Percentiles rank a stretch among this genome's conserved stretches.
These are phyloP conservation scores for Phoxinus phoxinus DNA, from an alignment of 2,113 vertebrate species.

Conservation along the genomic window DNA sequence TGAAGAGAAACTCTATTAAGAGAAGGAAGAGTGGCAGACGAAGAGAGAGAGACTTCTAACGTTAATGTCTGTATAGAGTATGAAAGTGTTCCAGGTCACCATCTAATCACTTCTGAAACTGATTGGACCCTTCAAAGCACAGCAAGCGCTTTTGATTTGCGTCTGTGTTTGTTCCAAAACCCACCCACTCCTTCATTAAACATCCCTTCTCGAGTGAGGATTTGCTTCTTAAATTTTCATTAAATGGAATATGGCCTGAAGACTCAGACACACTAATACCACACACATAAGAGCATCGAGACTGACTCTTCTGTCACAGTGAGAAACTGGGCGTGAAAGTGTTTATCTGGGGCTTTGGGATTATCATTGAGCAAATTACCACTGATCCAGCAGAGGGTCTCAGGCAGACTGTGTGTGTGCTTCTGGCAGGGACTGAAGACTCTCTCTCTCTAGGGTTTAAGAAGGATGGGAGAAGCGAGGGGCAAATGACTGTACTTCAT, in stretches of 20 bases:
- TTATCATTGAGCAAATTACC: conserved; percentile 39
- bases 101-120: conserved; percentile 28
- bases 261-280: not conserved
- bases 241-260: conserved; percentile 4
- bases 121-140: conserved; percentile 29
- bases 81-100: not conserved
- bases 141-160: conserved; percentile 20
- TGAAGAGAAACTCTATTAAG: not conserved
- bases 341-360: conserved; percentile 32
- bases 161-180: conserved; percentile 10
- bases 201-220: conserved; percentile 16
- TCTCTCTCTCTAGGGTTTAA: conserved; percentile 6
- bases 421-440: not conserved
- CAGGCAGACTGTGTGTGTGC: conserved; percentile 4
- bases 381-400: conserved; percentile 39
- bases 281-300: not conserved
- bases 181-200: conserved; percentile 23
- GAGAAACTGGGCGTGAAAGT: conserved; percentile 13
- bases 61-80: not conserved
- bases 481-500: conserved; percentile 3
- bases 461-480: not conserved
- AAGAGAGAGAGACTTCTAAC: not conserved
- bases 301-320: not conserved
- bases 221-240: conserved; percentile 42
- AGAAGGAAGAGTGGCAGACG: conserved; percentile 1